phyloP scores from a whole-genome alignment of 2,888 invertebrate species.

The Liposcelis brunnea region DNA sequence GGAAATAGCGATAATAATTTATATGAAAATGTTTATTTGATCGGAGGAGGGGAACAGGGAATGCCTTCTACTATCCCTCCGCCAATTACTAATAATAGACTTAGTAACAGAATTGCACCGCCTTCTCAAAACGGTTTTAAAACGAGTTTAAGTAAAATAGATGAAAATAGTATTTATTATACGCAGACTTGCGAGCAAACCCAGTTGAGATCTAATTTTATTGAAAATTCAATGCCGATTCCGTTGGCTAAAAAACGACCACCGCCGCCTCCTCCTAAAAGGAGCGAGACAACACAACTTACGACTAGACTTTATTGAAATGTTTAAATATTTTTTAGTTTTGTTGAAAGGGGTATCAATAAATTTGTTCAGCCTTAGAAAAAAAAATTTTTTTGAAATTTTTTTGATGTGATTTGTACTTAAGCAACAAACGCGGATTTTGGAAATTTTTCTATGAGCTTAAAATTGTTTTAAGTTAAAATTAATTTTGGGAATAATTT shows the following conservation, averaged over 20 bases:
- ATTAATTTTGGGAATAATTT: no score
- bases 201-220: constrained; percentile 18
- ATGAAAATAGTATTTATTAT: no score
- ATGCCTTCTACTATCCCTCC: constrained; percentile 4
- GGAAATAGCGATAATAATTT: constrained; percentile 41
- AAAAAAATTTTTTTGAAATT: no score
- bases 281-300: constrained; percentile 73
- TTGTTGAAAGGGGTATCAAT: no score
- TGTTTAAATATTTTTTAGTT: neutral
- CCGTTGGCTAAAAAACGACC: constrained; percentile 48
- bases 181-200: constrained; percentile 20
- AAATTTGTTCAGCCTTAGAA: no score
- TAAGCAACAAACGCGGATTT: no score
- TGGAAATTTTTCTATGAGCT: no score
- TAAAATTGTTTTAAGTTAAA: no score
- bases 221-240: constrained; percentile 18
- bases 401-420: no score
- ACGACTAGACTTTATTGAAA: constrained; percentile 27
- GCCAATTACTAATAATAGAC: neutral
- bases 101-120: constrained; percentile 7
- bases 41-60: constrained; percentile 3
- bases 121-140: constrained; percentile 19
- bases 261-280: constrained; percentile 78
- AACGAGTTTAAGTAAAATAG: constrained; percentile 19
- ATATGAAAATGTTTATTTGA: constrained; percentile 56